Evolutionary conservation across 1,140 invertebrate genomes (phyloP), one percentile per base, ranked within the genome.

Genomic region (Neodiprion lecontei): DNA sequence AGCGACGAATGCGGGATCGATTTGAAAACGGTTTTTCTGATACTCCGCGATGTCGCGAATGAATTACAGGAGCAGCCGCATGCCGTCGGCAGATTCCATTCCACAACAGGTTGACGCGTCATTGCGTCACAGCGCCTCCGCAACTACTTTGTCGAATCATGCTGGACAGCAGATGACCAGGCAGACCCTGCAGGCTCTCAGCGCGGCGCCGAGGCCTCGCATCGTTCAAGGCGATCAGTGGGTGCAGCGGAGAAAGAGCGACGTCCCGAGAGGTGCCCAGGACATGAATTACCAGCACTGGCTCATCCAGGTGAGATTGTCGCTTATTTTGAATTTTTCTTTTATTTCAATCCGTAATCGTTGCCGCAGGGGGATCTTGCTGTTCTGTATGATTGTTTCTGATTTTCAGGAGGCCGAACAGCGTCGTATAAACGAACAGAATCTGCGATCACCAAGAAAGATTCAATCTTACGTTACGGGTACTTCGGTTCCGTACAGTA

Each of bases 401-500:
- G 48, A 75, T 72, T 81, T 84, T 7, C 90, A 98, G 92, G 97
- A 99, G 87, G 97, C 97, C 0, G 97, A 98, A 84, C 93, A 97
- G 79, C 90, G 97, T 67, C 90, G 97, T 77, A 91, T 96, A 69
- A 89, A 88, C 74, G 94, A 95, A 79, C 92, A 94, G 81, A 92
- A 92, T 77, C 90, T 92, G 77, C 87, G 82, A 70, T 86, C 80
- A 48, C 83, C 85, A 23, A 78, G 82, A 72, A 86, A 87, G 77
- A 67, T 82, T 17, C 85, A 85, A 21, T 81, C 81, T 70, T 86
- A 88, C 72, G 80, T 86, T n/a, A 88, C 87, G 28, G 86, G 87
- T 70, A 88, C 86, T 17, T 88, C 87, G 23, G 86, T 88, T 53
- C 85, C 83, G 23, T 88, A 88, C 12, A 80, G 78, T 9, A 17